These are phyloP conservation scores for Poecilia gillii DNA, from an alignment of 2,797 vertebrate species.

Conservation along the genomic window DNA sequence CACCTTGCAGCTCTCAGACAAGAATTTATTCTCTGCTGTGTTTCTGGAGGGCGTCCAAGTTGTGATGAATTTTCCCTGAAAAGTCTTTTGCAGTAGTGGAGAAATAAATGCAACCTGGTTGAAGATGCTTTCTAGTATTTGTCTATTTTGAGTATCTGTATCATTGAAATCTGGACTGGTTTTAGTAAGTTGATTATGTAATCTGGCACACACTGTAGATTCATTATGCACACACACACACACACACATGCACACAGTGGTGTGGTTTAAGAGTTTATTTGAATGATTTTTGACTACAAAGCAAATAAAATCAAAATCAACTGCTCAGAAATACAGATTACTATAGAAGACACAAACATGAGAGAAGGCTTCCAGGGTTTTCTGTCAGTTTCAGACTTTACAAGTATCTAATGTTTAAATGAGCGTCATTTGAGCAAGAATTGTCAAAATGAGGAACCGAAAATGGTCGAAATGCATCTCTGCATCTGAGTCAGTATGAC, in stretches of 20 bases:
- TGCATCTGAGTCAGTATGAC: neutral
- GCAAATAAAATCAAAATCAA: neutral
- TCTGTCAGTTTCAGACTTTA: neutral
- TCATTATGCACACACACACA: too few relatives aligned
- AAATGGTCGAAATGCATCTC: neutral
- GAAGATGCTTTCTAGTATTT: neutral
- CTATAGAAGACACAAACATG: neutral
- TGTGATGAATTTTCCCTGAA: constrained; percentile 53
- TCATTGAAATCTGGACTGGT: neutral
- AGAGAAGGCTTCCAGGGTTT: neutral
- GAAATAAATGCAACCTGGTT: constrained; percentile 27
- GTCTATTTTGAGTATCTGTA: too few relatives aligned
- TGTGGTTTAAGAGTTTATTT: neutral
- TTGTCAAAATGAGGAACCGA: too few relatives aligned
- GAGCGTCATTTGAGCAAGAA: too few relatives aligned
- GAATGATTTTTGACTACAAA: neutral
- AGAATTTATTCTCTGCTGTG: constrained; percentile 59
- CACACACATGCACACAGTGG: neutral
- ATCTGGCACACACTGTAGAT: neutral
- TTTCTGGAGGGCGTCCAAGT: constrained; percentile 70
- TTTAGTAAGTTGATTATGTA: neutral
- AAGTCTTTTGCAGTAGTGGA: constrained; percentile 33
- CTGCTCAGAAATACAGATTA: neutral
- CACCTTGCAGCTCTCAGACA: constrained; percentile 55
- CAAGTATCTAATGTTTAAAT: neutral